Evolutionary conservation across 2,113 vertebrate species (phyloP), one percentile per base, ranked within the genome.

Genomic region (Entomyzon cyanotis): DNA sequence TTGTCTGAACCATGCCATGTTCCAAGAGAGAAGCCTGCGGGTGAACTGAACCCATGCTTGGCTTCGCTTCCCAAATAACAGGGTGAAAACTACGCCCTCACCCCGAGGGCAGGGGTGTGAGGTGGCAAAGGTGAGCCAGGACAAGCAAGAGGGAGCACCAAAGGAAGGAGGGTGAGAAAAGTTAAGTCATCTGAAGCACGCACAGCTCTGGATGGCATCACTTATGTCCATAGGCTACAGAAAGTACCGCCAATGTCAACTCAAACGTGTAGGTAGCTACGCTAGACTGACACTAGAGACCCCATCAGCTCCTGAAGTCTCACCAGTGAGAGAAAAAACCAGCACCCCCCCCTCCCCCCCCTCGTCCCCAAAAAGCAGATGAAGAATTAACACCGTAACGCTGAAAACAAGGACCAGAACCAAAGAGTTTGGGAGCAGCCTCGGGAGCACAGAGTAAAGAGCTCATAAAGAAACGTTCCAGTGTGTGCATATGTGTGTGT

Each of bases 401-500:
- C 92, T 85, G 63, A 79, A 68, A 97, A 94, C 76, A 83, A 64
- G 96, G 93, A 96, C 96, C 93, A 70, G 47, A 95, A 96, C 60
- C 91, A 92, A 97, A 96, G 85, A 94, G 44, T 17, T 95, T 17
- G 9, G 86, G 58, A 96, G 78, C 87, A 93, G 91, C 83, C 68
- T 88, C 25, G 33, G 95, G 96, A 96, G 82, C 79, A 89, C 95
- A 94, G 96, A 94, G 94, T 60, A 96, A 68, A 94, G 90, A 95
- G 73, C 87, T 89, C 2, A 2, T 87, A 92, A 94, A 95, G 94
- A 96, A 93, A 83, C 0, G 7, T 89, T 60, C 78, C n/a, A 3
- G 33, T 87, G 84, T 83, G 79, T 91, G 84, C 86, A 56, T 91
- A 84, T 39, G 67, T 12, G 2, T 44, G 12, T 33, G 47, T 73